Percentiles rank a stretch among this genome's conserved stretches.
phyloP scores from a whole-genome alignment of 2,888 invertebrate genomes.

The Craniophora ligustri region DNA sequence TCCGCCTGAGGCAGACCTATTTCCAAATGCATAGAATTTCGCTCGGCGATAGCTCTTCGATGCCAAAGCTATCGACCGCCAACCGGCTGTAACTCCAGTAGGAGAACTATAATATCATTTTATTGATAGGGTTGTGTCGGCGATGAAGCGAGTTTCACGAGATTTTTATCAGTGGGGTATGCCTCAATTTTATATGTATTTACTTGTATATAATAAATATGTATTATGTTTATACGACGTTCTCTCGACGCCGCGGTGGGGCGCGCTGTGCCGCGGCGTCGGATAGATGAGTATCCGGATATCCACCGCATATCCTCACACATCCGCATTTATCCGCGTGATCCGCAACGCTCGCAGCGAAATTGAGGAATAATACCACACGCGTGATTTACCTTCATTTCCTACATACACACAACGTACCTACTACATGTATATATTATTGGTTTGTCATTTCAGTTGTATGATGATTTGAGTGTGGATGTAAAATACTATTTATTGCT shows the following conservation, averaged over 20 bases:
- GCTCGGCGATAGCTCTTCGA: neutral
- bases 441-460: neutral
- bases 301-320: constrained; percentile 9
- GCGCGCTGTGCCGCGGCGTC: neutral
- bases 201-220: neutral
- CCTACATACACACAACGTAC: neutral
- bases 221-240: neutral
- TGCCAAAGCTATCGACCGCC: neutral
- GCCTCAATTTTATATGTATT: constrained; percentile 6
- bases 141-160: neutral
- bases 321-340: constrained; percentile 15
- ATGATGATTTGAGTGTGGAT: neutral
- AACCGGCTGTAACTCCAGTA: neutral
- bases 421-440: neutral
- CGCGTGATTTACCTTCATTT: constrained; percentile 16
- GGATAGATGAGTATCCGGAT: neutral
- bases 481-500: neutral
- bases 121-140: constrained; percentile 14
- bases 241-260: neutral
- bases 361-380: constrained; percentile 21
- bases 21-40: constrained; percentile 37
- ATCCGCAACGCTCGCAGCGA: constrained; percentile 11
- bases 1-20: constrained; percentile 9
- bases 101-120: constrained; percentile 3
- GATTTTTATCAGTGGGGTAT: constrained; percentile 6